Base-by-base conservation (phyloP, 2,797 vertebrate species). In the Acomys russatus region DNA sequence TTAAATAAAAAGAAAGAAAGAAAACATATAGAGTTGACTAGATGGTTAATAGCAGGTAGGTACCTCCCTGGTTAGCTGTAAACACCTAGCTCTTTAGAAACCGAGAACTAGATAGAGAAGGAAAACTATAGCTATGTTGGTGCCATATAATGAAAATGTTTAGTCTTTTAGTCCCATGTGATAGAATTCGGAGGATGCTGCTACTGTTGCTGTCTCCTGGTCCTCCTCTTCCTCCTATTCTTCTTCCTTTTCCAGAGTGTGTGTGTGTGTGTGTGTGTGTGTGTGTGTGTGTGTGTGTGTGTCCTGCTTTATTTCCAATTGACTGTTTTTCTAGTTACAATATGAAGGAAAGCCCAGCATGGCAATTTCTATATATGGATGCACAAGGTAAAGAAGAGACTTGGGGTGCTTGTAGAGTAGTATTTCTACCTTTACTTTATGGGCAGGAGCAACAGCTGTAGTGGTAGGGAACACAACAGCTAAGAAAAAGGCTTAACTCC, bases 391-490 rank as follows among this genome's bases (percentile, higher is more conserved):
- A 94, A 79, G n/a, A 82, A 84, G 15, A 25, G 68, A 10, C 71
- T 76, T 93, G 18, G 1, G 54, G 23, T 61, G 54, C 14, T 89
- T 82, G 80, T 28, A 92, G 94, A 93, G 54, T 79, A 74, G 20
- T 68, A 86, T 91, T 92, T 89, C 87, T 61, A 83, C 33, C 35
- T 92, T 22, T 49, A 89, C 44, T 87, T 95, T 74, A 96, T 35
- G 77, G 77, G 22, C 82, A 93, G 85, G 15, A 70, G 23, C 51
- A 91, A 76, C 66, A 70, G 51, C 59, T 30, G 28, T 2, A 89
- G 59, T 59, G 64, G 54, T n/a, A 35, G 14, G 49, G 30, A 17
- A 92, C 49, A 86, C 61, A 93, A 51, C 78, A 83, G 14, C 49
- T 51, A 79, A 88, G 59, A 80, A 83, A 87, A 66, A 87, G 56